A percentile compares a stretch with the other conserved stretches of the same genome.
These are phyloP conservation scores for Tiaroga cobitis DNA, from an alignment of 2,797 vertebrate species.

Conservation along the genomic window DNA sequence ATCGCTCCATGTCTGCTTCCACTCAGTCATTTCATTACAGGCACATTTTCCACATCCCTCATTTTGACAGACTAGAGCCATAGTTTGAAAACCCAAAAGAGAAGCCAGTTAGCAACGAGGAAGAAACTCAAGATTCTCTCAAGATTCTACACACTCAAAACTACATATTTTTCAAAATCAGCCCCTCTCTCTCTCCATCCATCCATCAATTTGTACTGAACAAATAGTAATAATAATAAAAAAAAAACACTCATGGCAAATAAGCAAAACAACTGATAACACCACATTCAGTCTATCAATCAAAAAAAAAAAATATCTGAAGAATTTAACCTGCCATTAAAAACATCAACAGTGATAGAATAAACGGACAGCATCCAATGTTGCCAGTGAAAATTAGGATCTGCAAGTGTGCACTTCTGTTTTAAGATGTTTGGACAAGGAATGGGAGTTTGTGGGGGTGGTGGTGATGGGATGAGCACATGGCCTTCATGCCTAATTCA, in stretches of 20 bases:
- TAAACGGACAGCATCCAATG: neutral
- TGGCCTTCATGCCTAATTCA: constrained; percentile 73
- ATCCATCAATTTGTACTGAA: neutral
- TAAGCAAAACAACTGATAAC: neutral
- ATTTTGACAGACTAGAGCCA: constrained; percentile 57
- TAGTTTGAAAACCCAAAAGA: constrained; percentile 43
- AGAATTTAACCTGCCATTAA: neutral
- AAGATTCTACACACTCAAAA: neutral
- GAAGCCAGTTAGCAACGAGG: neutral
- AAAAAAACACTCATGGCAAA: neutral
- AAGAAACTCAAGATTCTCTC: constrained; percentile 16
- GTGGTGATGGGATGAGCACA: constrained; percentile 54
- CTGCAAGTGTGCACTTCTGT: constrained; percentile 5
- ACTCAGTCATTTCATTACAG: constrained; percentile 65
- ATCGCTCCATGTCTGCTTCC: constrained; percentile 58
- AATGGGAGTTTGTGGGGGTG: constrained; percentile 21
- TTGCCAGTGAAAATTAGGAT: neutral
- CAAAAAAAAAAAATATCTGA: neutral
- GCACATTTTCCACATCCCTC: constrained; percentile 64
- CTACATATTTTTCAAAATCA: neutral
- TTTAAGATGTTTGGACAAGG: neutral
- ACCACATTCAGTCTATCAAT: neutral
- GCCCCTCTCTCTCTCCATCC: no score
- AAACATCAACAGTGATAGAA: neutral
- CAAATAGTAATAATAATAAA: neutral